These are phyloP conservation scores for Himantopus leucocephalus DNA, from an alignment of 2,113 vertebrate genomes.

Conservation along the genomic window DNA sequence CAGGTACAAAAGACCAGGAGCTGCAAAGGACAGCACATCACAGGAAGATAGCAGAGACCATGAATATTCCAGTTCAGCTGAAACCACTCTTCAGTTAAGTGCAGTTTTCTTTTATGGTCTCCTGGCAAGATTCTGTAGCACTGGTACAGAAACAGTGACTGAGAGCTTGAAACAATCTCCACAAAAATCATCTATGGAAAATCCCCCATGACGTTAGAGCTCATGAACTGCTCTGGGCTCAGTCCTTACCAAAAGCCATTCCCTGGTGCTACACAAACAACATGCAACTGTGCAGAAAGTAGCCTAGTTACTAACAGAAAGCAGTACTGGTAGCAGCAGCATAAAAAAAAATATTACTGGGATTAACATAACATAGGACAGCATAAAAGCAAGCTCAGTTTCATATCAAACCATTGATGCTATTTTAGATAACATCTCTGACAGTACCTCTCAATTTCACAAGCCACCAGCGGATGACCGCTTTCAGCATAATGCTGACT, in stretches of 20 bases:
- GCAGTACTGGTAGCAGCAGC: not conserved
- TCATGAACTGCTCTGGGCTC: not conserved
- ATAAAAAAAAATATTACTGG: not conserved
- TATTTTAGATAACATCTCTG: not conserved
- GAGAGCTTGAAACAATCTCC: not conserved
- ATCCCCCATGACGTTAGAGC: not conserved
- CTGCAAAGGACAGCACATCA: not conserved
- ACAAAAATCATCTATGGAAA: not conserved
- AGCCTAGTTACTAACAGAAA: not conserved
- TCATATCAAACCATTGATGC: not conserved
- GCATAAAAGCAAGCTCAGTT: not conserved
- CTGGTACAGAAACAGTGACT: not conserved
- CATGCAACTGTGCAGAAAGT: not conserved
- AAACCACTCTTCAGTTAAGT: not conserved
- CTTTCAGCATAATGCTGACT: not conserved
- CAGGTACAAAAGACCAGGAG: not conserved
- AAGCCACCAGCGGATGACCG: not conserved
- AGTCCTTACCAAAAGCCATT: not conserved
- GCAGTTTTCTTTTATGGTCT: not conserved
- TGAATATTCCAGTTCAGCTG: not conserved
- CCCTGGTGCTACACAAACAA: not conserved
- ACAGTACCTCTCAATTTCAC: not conserved
- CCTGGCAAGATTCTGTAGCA: not conserved
- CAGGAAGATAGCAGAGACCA: not conserved
- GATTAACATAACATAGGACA: not conserved